phyloP scores from a whole-genome alignment of 2,888 invertebrate genomes.

The Athalia circularis region DNA sequence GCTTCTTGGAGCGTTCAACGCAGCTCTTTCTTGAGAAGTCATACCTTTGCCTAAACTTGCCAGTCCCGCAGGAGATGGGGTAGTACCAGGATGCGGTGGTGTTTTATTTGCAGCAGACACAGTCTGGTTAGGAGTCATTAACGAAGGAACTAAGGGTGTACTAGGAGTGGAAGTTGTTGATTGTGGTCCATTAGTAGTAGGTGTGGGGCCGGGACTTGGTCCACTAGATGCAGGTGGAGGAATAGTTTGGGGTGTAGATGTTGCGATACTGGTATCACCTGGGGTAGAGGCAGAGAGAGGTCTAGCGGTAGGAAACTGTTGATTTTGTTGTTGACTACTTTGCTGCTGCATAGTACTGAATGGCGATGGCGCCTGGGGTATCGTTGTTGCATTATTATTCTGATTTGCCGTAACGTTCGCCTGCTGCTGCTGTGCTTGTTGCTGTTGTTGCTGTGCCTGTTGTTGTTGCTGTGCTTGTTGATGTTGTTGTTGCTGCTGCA shows the following conservation, averaged over 20 bases:
- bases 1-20: constrained; percentile 74
- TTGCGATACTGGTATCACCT: constrained; percentile 70
- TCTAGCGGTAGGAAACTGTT: constrained; percentile 72
- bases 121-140: constrained; percentile 79
- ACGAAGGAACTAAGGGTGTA: constrained; percentile 74
- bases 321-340: constrained; percentile 69
- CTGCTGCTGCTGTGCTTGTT: constrained; percentile 69
- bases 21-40: constrained; percentile 76
- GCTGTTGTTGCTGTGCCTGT: constrained; percentile 58
- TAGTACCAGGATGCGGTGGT: constrained; percentile 70
- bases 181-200: constrained; percentile 71
- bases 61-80: constrained; percentile 70
- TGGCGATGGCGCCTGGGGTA: constrained; percentile 77
- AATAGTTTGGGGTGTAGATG: constrained; percentile 76
- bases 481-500: constrained; percentile 61
- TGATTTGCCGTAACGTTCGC: constrained; percentile 70
- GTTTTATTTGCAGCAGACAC: constrained; percentile 79
- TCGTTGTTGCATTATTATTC: constrained; percentile 61
- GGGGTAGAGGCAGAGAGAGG: constrained; percentile 69
- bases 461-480: constrained; percentile 66
- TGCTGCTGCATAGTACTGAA: constrained; percentile 73
- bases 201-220: constrained; percentile 67
- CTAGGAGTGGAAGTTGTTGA: constrained; percentile 72
- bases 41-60: constrained; percentile 77
- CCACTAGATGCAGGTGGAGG: constrained; percentile 71